Evolutionary conservation across 53 echinoderm and acorn worm genomes (phyloP).

Genomic region (Holothuria scabra): DNA sequence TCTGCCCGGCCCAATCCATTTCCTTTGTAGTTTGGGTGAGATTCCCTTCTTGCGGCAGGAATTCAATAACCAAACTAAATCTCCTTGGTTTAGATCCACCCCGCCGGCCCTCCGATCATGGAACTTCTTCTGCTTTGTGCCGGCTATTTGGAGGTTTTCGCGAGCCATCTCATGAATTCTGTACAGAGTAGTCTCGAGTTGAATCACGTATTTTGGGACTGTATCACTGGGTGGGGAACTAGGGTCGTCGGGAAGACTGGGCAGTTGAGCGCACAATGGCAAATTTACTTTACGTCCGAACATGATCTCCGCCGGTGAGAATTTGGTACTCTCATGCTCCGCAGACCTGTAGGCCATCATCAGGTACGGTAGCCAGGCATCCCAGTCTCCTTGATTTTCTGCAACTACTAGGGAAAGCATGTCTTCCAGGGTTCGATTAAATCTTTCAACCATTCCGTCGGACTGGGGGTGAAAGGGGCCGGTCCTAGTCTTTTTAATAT

Average conservation of each 20-base stretch:
- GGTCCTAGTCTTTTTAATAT: constrained; percentile 6
- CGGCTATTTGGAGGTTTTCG: not conserved
- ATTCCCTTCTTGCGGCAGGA: not conserved
- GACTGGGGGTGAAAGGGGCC: constrained; percentile 10
- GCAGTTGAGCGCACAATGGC: too few species aligned
- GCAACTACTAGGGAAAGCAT: not conserved
- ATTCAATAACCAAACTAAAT: constrained; percentile 5
- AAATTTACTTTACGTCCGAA: too few species aligned
- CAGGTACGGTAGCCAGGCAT: not conserved
- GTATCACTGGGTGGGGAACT: too few species aligned
- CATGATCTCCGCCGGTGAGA: constrained; percentile 6
- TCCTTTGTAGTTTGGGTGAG: constrained; percentile 13
- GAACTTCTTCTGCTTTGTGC: constrained; percentile 6
- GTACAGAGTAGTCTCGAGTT: too few species aligned
- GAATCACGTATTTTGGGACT: too few species aligned
- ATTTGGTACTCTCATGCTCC: not conserved
- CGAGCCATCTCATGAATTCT: not conserved
- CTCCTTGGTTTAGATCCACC: not conserved
- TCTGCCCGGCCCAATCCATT: constrained; percentile 21
- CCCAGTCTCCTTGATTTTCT: constrained; percentile 1
- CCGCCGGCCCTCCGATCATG: not conserved
- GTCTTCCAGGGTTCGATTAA: constrained; percentile 9
- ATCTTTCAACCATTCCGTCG: constrained; percentile 18
- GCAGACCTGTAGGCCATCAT: not conserved
- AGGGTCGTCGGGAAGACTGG: too few species aligned